Base-by-base conservation (phyloP, 2,113 vertebrate genomes). In the Chloebia gouldiae region DNA sequence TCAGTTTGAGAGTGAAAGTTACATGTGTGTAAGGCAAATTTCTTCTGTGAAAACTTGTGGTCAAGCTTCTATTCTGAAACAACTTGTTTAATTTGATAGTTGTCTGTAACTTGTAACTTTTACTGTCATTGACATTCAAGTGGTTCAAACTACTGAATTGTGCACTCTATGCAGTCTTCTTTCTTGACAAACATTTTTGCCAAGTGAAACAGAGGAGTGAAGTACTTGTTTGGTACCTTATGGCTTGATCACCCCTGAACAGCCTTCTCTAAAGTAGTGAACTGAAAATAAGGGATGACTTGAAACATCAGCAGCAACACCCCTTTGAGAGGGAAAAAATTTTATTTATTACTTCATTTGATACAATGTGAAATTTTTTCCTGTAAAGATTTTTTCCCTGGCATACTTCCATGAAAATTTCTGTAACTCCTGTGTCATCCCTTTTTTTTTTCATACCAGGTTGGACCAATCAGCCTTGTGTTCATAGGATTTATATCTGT, bases 391-490 rank as follows among this genome's bases (percentile, higher is more conserved):
- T 81, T 86, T 86, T 49, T 6, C 12, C 17, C 9, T 5, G 16
- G 94, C 80, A 4, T 60, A 51, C 91, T 85, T 63, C 65, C 16
- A 61, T 91, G 23, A 59, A 56, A 85, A 86, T 57, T n/a, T 69
- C 40, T 79, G 27, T 70, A 71, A 72, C 33, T 66, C 7, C 37
- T 30, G 0, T 91, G 20, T 91, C 2, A 2, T 90, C 12, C 8
- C 13, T 80, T 42, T 42, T 90, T 77, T 37, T 70, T 60, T 19
- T 35, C 27, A 33, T 93, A 7, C 83, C 60, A 99, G 98, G 78
- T 99, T 61, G 98, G 99, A 87, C 98, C 99, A 45, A 87, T 99
- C 92, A 98, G 98, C 97, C 98, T 99, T 93, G 95, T 99, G 65
- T 81, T 99, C 95, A 98, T 99, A 97, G 99, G 98, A 73, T 77